phyloP scores from a whole-genome alignment of 2,888 invertebrate genomes.

The Trichogramma dendrolimi region DNA sequence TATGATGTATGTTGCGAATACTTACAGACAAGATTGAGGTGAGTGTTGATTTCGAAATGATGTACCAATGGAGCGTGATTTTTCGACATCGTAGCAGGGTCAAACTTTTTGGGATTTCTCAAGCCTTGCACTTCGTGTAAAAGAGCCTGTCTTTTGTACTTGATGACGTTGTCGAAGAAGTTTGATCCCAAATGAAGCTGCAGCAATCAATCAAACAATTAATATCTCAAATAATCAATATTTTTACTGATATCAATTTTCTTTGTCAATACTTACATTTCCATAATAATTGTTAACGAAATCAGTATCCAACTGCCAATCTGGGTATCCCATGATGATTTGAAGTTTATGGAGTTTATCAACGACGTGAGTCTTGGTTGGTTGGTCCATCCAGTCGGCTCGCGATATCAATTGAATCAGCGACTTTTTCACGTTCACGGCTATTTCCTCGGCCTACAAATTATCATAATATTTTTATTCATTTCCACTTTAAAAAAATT shows the following conservation, averaged over 20 bases:
- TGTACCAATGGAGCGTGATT: constrained; percentile 19
- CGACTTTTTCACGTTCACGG: constrained; percentile 12
- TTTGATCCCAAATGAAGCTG: constrained; percentile 19
- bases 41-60: constrained; percentile 22
- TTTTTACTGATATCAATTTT: not conserved
- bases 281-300: constrained; percentile 24
- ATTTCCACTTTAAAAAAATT: too few relatives aligned
- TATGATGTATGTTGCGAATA: not conserved
- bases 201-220: not conserved
- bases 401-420: constrained; percentile 11
- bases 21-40: constrained; percentile 22
- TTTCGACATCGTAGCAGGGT: constrained; percentile 23
- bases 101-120: constrained; percentile 7
- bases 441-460: constrained; percentile 15
- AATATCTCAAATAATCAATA: not conserved
- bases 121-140: constrained; percentile 19
- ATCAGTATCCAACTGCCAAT: constrained; percentile 19
- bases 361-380: constrained; percentile 15
- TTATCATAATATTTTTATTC: too few relatives aligned
- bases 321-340: constrained; percentile 20
- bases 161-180: constrained; percentile 24
- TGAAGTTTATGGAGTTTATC: constrained; percentile 19
- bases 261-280: constrained; percentile 10
- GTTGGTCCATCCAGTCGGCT: constrained; percentile 24
- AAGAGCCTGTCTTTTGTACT: constrained; percentile 17